Evolutionary conservation across 2,888 invertebrate species (phyloP).

Genomic region (Galeopsomyia nigrocyanea): DNA sequence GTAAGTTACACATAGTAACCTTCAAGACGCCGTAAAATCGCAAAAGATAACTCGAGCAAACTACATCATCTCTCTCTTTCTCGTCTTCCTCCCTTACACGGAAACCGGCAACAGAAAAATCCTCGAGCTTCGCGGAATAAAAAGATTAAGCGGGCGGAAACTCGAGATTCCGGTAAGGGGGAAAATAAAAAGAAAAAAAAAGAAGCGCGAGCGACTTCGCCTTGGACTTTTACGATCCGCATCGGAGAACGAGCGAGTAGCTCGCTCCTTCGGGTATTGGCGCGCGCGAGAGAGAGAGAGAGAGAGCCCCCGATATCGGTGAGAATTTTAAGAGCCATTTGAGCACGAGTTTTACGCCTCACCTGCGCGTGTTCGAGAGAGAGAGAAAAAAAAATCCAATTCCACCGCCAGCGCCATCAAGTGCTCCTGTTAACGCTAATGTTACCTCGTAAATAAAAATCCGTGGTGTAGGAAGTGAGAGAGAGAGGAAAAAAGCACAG

Average conservation of each 20-base stretch:
- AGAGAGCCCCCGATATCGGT: conserved; percentile 43
- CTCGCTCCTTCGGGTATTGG: neutral
- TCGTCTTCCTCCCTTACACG: neutral
- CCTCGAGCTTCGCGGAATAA: conserved; percentile 42
- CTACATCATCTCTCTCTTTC: neutral
- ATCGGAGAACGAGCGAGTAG: neutral
- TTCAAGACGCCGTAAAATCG: too few relatives aligned
- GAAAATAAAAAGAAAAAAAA: conserved; percentile 26
- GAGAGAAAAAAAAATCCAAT: conserved; percentile 38
- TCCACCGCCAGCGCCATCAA: conserved; percentile 39
- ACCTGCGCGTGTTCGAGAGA: conserved; percentile 27
- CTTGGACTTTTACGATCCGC: conserved; percentile 34
- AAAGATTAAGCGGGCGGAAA: conserved; percentile 21
- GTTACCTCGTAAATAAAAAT: conserved; percentile 46
- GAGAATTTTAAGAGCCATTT: conserved; percentile 49
- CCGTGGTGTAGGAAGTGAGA: neutral
- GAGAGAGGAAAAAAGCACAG: too few relatives aligned
- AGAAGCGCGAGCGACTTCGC: neutral
- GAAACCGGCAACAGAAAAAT: conserved; percentile 35
- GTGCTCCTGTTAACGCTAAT: conserved; percentile 46
- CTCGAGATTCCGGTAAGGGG: conserved; percentile 5
- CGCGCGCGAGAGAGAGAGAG: too few relatives aligned
- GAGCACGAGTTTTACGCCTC: conserved; percentile 37
- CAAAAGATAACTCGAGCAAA: too few relatives aligned
- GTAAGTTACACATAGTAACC: too few relatives aligned